Percentiles rank a stretch among this genome's conserved stretches.
Evolutionary conservation across 2,113 vertebrate genomes (phyloP).

Genomic region (Echinops telfairi): DNA sequence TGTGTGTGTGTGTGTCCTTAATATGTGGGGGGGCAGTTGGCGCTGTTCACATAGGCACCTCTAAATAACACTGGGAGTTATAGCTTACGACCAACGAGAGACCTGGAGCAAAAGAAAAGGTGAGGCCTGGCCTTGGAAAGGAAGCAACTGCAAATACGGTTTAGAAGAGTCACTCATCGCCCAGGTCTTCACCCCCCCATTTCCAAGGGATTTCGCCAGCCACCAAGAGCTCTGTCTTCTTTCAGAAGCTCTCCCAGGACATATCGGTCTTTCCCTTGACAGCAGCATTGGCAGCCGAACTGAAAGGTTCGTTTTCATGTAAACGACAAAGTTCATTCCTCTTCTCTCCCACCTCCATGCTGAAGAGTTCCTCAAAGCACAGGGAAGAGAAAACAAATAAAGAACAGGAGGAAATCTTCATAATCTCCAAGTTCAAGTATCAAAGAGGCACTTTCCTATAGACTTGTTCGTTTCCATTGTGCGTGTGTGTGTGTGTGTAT

Average conservation of each 20-base stretch:
- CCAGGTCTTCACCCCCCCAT: constrained; percentile 2
- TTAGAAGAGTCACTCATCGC: constrained; percentile 79
- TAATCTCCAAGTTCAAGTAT: constrained; percentile 15
- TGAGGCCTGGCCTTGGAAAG: constrained; percentile 67
- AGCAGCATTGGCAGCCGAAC: background rate
- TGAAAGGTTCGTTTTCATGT: constrained; percentile 51
- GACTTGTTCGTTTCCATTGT: constrained; percentile 37
- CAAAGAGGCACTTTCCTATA: background rate
- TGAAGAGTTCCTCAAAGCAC: constrained; percentile 47
- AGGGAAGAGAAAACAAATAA: constrained; percentile 3
- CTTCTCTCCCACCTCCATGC: background rate
- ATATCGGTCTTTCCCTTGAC: constrained; percentile 50
- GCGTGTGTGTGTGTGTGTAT: constrained; percentile 16
- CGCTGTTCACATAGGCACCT: background rate
- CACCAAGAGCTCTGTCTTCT: constrained; percentile 51
- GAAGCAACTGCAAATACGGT: constrained; percentile 76
- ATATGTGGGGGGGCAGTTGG: too few species aligned
- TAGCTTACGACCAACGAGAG: constrained; percentile 79
- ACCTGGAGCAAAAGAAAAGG: constrained; percentile 73
- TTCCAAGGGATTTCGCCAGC: constrained; percentile 65
- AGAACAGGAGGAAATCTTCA: background rate
- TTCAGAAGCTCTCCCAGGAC: constrained; percentile 48
- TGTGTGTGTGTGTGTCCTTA: too few species aligned
- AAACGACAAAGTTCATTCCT: constrained; percentile 7
- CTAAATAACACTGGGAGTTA: constrained; percentile 67